Evolutionary conservation across 2,113 vertebrate genomes (phyloP).

Genomic region (Pantherophis guttatus): DNA sequence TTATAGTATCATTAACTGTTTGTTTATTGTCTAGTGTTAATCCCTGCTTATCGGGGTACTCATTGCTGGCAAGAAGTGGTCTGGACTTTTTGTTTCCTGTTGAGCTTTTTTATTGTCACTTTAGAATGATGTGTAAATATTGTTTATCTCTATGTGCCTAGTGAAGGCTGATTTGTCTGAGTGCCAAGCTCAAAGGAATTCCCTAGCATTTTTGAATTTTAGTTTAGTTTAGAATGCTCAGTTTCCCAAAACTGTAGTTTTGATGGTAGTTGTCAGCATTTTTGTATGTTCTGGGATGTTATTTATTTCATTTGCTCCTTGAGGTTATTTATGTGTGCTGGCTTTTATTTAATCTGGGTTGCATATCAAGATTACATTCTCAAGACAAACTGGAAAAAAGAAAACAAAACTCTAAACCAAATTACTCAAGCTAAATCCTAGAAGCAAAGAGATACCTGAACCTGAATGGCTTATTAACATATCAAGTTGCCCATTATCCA

Average conservation of each 20-base stretch:
- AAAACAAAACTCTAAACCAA: not conserved
- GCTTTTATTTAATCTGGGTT: not conserved
- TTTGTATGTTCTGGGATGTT: not conserved
- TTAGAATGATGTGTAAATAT: not conserved
- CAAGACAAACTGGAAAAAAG: not conserved
- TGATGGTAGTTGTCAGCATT: not conserved
- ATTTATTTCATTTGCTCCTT: not conserved
- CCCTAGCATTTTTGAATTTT: not conserved
- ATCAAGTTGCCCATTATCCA: not conserved
- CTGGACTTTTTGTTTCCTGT: not conserved
- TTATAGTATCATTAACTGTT: not conserved
- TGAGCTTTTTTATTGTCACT: not conserved
- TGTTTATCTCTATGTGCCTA: not conserved
- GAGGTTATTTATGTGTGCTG: not conserved
- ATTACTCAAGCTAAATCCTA: not conserved
- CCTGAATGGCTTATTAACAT: not conserved
- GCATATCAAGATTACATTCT: not conserved
- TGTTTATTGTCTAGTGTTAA: not conserved
- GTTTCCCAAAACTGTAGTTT: not conserved
- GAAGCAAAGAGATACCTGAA: not conserved
- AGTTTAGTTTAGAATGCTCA: not conserved
- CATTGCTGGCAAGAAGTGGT: not conserved
- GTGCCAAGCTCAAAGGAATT: not conserved
- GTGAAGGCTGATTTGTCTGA: not conserved
- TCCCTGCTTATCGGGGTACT: not conserved